phyloP scores from a whole-genome alignment of 2,113 vertebrate genomes.

The Cyprinodon tularosa region DNA sequence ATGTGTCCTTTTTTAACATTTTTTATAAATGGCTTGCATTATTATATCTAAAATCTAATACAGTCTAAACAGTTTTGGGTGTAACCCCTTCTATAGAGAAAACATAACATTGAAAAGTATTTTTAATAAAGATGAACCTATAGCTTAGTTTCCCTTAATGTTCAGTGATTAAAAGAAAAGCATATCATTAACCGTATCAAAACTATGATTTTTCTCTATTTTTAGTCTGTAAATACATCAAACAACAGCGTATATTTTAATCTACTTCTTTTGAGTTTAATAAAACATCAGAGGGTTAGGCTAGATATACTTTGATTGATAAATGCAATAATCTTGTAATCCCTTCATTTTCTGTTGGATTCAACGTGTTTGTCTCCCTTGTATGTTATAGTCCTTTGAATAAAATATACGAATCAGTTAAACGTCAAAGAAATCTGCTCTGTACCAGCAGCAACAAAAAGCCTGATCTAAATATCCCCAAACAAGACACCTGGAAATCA shows the following conservation, averaged over 20 bases:
- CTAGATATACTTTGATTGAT: too few relatives aligned
- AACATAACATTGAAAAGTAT: neutral
- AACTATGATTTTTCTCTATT: neutral
- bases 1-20: conserved; percentile 11
- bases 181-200: neutral
- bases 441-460: neutral
- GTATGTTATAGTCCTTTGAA: neutral
- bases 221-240: neutral
- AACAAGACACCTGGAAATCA: conserved; percentile 61
- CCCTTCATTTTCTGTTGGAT: neutral
- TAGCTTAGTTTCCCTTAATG: neutral
- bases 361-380: neutral
- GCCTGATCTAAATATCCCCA: conserved; percentile 30
- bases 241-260: too few relatives aligned
- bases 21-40: neutral
- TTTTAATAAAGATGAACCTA: neutral
- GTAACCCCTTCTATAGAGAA: neutral
- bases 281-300: too few relatives aligned
- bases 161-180: neutral
- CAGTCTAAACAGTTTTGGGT: neutral
- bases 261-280: too few relatives aligned
- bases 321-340: neutral
- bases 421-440: neutral
- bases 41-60: neutral
- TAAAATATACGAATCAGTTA: neutral